Percentiles rank a stretch among this genome's conserved stretches.
phyloP scores from a whole-genome alignment of 2,888 invertebrate genomes.

The Morpho helenor region DNA sequence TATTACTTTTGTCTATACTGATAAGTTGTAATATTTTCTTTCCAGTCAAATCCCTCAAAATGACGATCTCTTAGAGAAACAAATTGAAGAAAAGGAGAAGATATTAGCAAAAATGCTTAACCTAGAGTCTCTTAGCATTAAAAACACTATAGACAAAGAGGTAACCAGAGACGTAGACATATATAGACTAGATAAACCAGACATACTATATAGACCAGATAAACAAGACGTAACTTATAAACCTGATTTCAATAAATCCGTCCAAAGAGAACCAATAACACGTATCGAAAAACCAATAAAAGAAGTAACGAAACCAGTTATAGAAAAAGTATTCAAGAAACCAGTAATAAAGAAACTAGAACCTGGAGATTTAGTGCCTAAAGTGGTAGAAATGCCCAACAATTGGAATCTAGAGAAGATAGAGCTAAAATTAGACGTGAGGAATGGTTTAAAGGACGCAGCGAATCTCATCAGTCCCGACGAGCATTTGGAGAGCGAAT shows the following conservation, averaged over 20 bases:
- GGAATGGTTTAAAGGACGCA: slow-evolving; percentile 45
- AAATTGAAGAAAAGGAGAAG: slow-evolving; percentile 87
- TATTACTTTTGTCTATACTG: no score
- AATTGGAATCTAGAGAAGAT: slow-evolving; percentile 80
- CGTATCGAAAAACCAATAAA: slow-evolving; percentile 11
- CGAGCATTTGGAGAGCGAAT: slow-evolving; percentile 61
- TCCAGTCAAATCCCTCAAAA: slow-evolving; percentile 72
- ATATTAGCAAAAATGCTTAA: slow-evolving; percentile 83
- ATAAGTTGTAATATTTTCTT: slow-evolving; percentile 1
- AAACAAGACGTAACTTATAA: slow-evolving; percentile 15
- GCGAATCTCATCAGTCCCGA: slow-evolving; percentile 54
- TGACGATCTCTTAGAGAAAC: slow-evolving; percentile 83
- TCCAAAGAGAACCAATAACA: slow-evolving; percentile 8
- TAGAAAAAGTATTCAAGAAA: slow-evolving; percentile 16
- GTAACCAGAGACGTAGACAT: slow-evolving; percentile 10
- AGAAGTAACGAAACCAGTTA: slow-evolving; percentile 13
- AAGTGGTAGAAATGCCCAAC: slow-evolving; percentile 75
- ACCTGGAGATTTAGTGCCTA: slow-evolving; percentile 57
- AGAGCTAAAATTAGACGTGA: slow-evolving; percentile 54
- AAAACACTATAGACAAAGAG: slow-evolving; percentile 27
- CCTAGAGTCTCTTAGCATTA: slow-evolving; percentile 74
- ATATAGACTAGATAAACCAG: neutral
- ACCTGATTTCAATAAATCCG: slow-evolving; percentile 7
- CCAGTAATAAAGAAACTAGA: slow-evolving; percentile 21
- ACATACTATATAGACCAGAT: no score